Percentiles rank a stretch among this genome's conserved stretches.
phyloP scores from a whole-genome alignment of 1,140 invertebrate species.

The Brachionus rotundiformis region DNA sequence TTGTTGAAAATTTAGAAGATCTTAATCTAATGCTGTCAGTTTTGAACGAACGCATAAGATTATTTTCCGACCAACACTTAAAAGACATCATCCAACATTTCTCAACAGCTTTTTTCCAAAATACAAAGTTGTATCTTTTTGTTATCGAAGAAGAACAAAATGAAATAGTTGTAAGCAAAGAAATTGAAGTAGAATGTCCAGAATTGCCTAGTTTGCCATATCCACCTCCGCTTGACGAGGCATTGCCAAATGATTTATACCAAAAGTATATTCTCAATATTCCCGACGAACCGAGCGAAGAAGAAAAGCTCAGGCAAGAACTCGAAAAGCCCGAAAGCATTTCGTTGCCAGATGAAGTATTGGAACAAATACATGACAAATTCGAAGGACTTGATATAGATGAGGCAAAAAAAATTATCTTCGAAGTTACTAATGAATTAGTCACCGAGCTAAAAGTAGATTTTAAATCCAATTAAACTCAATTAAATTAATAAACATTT shows the following conservation, averaged over 20 bases:
- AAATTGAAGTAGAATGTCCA: slow-evolving; percentile 36
- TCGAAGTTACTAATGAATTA: slow-evolving; percentile 34
- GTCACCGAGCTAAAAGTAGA: slow-evolving; percentile 16
- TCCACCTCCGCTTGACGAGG: slow-evolving; percentile 2
- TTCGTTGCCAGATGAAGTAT: not conserved
- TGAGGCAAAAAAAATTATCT: slow-evolving; percentile 39
- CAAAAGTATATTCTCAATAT: slow-evolving; percentile 31
- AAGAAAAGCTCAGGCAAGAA: not conserved
- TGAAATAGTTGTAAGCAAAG: not conserved
- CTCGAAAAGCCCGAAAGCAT: slow-evolving; percentile 15
- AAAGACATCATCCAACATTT: slow-evolving; percentile 31
- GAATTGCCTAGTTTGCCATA: slow-evolving; percentile 16
- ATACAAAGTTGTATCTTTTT: not conserved
- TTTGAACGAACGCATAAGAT: not conserved
- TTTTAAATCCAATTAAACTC: no score
- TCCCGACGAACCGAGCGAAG: not conserved
- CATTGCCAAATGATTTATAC: not conserved
- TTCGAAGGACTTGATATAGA: slow-evolving; percentile 33
- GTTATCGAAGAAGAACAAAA: not conserved
- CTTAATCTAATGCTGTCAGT: slow-evolving; percentile 14
- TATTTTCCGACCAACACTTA: slow-evolving; percentile 17
- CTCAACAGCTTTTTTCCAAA: slow-evolving; percentile 13
- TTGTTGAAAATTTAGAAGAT: not conserved
- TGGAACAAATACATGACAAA: slow-evolving; percentile 44
- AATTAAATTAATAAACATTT: no score